Base-by-base conservation (phyloP, 2,113 vertebrate genomes). In the Myotis lucifugus region DNA sequence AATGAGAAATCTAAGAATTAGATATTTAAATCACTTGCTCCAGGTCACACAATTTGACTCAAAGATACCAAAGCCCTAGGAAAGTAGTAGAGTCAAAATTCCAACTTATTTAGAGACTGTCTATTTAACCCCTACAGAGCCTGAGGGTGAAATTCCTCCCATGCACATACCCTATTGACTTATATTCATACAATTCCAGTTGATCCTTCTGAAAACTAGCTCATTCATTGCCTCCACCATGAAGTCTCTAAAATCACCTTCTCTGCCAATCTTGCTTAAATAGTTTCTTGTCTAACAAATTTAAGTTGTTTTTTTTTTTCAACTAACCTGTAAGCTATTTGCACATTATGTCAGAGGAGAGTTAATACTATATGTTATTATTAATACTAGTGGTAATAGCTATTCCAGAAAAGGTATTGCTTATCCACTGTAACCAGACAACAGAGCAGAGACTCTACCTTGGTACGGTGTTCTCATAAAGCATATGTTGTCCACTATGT, bases 1-100 rank as follows among this genome's bases (percentile, higher is more conserved):
- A 66, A 42, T 86, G 34, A 88, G 54, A 91, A 88, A 91, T 83
- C n/a, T 42, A 42, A 92, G 54, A 76, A 78, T 76, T 92, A 78
- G 23, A 61, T 2, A 2, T 85, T 87, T 40, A 81, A 93, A 32
- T 86, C 52, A 73, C 50, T 85, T 88, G 19, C 2, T 29, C 8
- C 40, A 56, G 27, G 56, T 76, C 54, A 76, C 12, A 52, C 6
- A 40, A 74, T n/a, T 50, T 64, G 18, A 72, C 23, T 13, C 1
- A 77, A 83, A 93, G 52, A 84, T 40, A 88, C 19, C 12, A 54
- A 25, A 56, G 27, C 37, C 69, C 27, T 78, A 54, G 59, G 77
- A 72, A 17, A 92, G 37, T 52, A 77, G 40, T 76, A 56, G 10
- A 64, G 15, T 78, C 67, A 81, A 90, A 91, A 93, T 83, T 93